phyloP scores from a whole-genome alignment of 1,140 invertebrate species.

The Panagrolaimus sp. region DNA sequence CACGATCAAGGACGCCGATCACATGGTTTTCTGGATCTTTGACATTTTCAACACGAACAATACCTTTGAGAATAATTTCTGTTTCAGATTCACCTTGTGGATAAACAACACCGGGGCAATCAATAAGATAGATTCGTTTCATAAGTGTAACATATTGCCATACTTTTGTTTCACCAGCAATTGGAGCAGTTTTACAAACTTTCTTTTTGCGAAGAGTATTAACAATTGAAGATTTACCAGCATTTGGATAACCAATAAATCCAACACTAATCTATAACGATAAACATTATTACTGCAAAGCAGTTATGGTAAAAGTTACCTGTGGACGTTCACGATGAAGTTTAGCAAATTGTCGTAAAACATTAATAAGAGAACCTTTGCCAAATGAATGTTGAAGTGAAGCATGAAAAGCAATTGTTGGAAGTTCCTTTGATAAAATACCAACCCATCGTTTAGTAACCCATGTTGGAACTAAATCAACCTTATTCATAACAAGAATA shows the following conservation, averaged over 20 bases:
- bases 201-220: constrained; percentile 90
- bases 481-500: constrained; percentile 89
- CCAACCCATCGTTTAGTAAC: constrained; percentile 85
- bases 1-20: constrained; percentile 72
- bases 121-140: constrained; percentile 92
- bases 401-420: constrained; percentile 95
- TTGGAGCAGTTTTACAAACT: constrained; percentile 71
- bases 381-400: constrained; percentile 96
- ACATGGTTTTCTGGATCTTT: constrained; percentile 92
- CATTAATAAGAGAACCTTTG: constrained; percentile 91
- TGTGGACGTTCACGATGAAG: constrained; percentile 56
- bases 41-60: constrained; percentile 84
- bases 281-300: neutral
- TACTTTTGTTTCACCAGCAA: constrained; percentile 59
- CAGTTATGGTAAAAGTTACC: constrained; percentile 28
- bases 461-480: constrained; percentile 87
- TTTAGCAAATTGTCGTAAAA: constrained; percentile 91
- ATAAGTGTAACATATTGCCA: constrained; percentile 99
- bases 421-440: constrained; percentile 84
- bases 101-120: constrained; percentile 96
- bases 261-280: constrained; percentile 96
- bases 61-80: constrained; percentile 85
- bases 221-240: constrained; percentile 95
- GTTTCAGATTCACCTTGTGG: constrained; percentile 79
- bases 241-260: constrained; percentile 98